phyloP scores from a whole-genome alignment of 92 coral and sea anemone species.

The Metridium senile region DNA sequence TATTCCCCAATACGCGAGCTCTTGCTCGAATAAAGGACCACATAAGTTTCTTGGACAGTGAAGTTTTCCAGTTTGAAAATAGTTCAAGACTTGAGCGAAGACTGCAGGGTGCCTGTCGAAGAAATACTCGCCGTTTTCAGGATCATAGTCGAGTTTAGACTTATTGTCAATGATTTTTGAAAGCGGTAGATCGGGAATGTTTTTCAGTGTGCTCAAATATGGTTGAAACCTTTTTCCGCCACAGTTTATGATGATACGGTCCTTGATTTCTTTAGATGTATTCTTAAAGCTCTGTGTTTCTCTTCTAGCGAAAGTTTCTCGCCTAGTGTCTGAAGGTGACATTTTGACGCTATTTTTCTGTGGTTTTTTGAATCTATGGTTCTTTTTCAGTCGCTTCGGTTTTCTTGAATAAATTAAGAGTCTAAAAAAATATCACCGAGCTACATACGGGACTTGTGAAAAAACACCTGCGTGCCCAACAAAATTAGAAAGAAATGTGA shows the following conservation, averaged over 20 bases:
- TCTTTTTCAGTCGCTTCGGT: slow-evolving; percentile 10
- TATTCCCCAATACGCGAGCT: slow-evolving; percentile 96
- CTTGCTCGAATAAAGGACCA: slow-evolving; percentile 96
- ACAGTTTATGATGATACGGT: slow-evolving; percentile 78
- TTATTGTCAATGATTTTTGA: slow-evolving; percentile 82
- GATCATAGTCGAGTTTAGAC: slow-evolving; percentile 84
- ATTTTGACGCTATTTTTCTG: slow-evolving; percentile 10
- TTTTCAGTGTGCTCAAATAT: slow-evolving; percentile 81
- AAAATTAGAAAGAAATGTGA: not conserved
- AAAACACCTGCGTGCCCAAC: slow-evolving; percentile 35
- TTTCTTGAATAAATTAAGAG: slow-evolving; percentile 20
- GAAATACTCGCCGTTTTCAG: slow-evolving; percentile 88
- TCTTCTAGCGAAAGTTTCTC: slow-evolving; percentile 60
- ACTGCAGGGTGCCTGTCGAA: slow-evolving; percentile 98
- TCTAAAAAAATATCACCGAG: not conserved
- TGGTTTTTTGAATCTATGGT: not conserved
- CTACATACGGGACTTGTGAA: slow-evolving; percentile 13
- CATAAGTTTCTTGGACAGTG: slow-evolving; percentile 94
- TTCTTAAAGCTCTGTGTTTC: slow-evolving; percentile 55
- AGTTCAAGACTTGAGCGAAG: slow-evolving; percentile 94
- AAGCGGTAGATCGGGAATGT: slow-evolving; percentile 92
- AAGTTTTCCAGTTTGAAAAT: slow-evolving; percentile 96
- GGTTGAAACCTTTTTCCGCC: slow-evolving; percentile 95
- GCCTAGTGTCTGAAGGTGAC: slow-evolving; percentile 66
- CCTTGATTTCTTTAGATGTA: slow-evolving; percentile 54